Percentiles rank a stretch among this genome's conserved stretches.
phyloP scores from a whole-genome alignment of 2,888 invertebrate species.

The Melanargia galathea region DNA sequence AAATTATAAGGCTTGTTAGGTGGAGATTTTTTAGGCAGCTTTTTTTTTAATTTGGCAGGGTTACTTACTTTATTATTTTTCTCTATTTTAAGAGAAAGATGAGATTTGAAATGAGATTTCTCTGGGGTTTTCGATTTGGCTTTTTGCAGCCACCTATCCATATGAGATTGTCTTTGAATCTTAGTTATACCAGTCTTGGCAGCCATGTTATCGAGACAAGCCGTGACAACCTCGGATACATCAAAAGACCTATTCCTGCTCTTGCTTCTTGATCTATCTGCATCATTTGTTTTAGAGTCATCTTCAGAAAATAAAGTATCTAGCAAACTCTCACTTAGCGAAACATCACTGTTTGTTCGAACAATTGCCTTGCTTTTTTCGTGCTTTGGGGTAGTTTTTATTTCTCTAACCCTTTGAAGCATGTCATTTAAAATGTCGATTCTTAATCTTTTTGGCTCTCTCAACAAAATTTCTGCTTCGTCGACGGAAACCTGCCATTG shows the following conservation, averaged over 20 bases:
- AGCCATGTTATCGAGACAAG: constrained; percentile 76
- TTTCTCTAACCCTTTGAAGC: constrained; percentile 53
- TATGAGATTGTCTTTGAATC: constrained; percentile 76
- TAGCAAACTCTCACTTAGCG: constrained; percentile 74
- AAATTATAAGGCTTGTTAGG: constrained; percentile 52
- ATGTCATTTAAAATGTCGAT: constrained; percentile 76
- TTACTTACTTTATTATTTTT: constrained; percentile 39
- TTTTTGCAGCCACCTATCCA: constrained; percentile 79
- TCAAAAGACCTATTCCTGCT: constrained; percentile 65
- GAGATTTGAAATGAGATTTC: constrained; percentile 57
- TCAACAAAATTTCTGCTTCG: constrained; percentile 87
- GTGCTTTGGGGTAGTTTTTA: constrained; percentile 53
- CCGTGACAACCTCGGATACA: constrained; percentile 75
- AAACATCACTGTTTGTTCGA: constrained; percentile 71
- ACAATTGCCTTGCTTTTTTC: constrained; percentile 61
- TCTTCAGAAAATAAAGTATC: constrained; percentile 74
- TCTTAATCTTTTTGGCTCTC: constrained; percentile 81
- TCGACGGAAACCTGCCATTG: constrained; percentile 88
- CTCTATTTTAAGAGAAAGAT: constrained; percentile 35
- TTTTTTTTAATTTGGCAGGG: constrained; percentile 50
- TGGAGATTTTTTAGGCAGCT: constrained; percentile 40
- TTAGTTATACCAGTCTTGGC: constrained; percentile 76
- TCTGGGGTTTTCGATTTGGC: constrained; percentile 79
- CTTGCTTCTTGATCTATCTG: constrained; percentile 55
- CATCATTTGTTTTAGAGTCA: constrained; percentile 59